phyloP scores from a whole-genome alignment of 2,888 invertebrate species.

The Hyppa rectilinea region DNA sequence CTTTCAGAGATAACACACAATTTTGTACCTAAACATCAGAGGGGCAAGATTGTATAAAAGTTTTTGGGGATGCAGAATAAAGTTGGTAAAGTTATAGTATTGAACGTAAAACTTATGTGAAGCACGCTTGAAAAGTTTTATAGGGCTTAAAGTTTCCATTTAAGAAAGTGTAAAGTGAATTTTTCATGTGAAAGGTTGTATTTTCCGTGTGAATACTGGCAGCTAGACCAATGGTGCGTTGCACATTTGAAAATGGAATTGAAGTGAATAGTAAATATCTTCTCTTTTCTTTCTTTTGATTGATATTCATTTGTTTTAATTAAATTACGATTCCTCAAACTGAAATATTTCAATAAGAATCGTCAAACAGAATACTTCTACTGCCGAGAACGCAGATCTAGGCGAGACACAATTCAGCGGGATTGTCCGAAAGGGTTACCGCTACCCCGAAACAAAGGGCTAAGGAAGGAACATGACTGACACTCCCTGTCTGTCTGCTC shows the following conservation, averaged over 20 bases:
- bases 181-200: conserved; percentile 80
- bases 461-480: too few species aligned
- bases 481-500: too few species aligned
- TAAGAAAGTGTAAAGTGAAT: conserved; percentile 83
- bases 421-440: too few species aligned
- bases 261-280: neutral
- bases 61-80: conserved; percentile 2
- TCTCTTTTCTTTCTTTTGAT: neutral
- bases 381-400: too few species aligned
- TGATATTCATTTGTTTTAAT: neutral
- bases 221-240: neutral
- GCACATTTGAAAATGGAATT: conserved; percentile 17
- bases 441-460: too few species aligned
- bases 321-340: neutral
- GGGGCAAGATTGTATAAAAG: neutral
- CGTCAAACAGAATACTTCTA: neutral
- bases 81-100: conserved; percentile 75
- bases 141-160: conserved; percentile 86
- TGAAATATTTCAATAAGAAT: neutral
- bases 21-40: neutral
- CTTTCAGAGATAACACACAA: neutral
- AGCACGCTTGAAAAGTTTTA: conserved; percentile 89
- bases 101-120: conserved; percentile 88
- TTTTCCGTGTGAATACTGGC: conserved; percentile 58
- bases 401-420: too few species aligned